These are phyloP conservation scores for Pongo pygmaeus DNA, from an alignment of 2,113 vertebrate species.

Conservation along the genomic window DNA sequence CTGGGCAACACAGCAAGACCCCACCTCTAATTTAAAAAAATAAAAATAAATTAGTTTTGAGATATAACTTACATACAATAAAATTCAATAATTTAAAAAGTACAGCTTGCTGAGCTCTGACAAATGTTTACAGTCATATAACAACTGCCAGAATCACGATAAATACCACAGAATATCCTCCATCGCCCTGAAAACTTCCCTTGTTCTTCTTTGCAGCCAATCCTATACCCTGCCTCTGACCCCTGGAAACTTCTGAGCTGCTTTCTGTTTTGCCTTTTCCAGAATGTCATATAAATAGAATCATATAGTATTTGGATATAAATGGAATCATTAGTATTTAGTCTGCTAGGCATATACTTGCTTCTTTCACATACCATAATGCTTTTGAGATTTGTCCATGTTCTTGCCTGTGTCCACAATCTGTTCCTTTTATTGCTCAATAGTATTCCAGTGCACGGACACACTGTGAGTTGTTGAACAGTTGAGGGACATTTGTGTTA, in stretches of 20 bases:
- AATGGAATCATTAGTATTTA: too few relatives aligned
- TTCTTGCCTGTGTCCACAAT: background rate
- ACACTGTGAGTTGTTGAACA: background rate
- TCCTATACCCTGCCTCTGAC: background rate
- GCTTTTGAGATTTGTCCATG: background rate
- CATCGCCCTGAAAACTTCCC: background rate
- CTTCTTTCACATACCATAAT: background rate
- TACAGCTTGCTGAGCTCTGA: background rate
- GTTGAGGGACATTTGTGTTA: background rate
- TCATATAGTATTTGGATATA: background rate
- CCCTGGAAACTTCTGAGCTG: background rate
- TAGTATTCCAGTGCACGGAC: background rate
- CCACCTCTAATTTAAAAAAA: background rate
- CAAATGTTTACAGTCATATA: background rate
- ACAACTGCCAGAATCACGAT: background rate
- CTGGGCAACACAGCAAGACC: background rate
- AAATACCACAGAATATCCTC: background rate
- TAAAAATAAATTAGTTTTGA: background rate
- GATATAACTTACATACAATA: background rate
- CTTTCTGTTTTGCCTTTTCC: background rate
- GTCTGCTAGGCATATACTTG: too few relatives aligned
- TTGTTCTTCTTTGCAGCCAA: background rate
- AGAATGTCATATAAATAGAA: background rate
- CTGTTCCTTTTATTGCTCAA: background rate
- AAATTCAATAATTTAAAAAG: background rate